A percentile compares a stretch with the other conserved stretches of the same genome.
Evolutionary conservation across 2,113 vertebrate genomes (phyloP).

Genomic region (Greenwoodochromis staneri): DNA sequence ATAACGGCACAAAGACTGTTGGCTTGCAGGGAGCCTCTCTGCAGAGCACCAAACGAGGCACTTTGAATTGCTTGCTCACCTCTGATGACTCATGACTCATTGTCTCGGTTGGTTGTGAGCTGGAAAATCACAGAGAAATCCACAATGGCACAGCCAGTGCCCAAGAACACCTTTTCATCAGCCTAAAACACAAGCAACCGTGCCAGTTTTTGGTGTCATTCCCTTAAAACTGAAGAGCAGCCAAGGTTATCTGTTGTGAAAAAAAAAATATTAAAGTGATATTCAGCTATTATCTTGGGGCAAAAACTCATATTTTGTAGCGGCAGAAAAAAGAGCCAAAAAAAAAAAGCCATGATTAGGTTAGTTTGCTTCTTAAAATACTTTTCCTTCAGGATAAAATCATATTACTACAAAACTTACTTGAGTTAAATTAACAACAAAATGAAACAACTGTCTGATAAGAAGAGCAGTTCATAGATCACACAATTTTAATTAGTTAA

Average conservation of each 20-base stretch:
- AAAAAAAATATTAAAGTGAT: background rate
- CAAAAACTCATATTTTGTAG: background rate
- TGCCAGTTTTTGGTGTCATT: background rate
- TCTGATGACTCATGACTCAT: background rate
- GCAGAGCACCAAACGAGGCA: background rate
- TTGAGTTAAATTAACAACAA: background rate
- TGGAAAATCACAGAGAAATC: background rate
- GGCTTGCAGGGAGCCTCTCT: background rate
- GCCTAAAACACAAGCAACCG: background rate
- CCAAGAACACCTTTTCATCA: background rate
- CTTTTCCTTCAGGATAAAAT: background rate
- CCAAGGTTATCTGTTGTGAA: background rate
- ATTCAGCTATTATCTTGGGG: background rate
- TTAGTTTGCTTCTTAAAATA: background rate
- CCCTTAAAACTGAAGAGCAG: background rate
- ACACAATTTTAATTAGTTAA: background rate
- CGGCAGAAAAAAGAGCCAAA: background rate
- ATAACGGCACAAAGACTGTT: background rate
- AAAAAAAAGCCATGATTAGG: rapidly evolving
- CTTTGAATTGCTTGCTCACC: background rate
- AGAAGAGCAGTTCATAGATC: background rate
- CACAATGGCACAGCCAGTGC: background rate
- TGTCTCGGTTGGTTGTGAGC: background rate
- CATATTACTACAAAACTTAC: background rate
- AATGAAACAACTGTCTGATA: background rate